Evolutionary conservation across 2,888 invertebrate species (phyloP).

Genomic region (Phengaris alcon): DNA sequence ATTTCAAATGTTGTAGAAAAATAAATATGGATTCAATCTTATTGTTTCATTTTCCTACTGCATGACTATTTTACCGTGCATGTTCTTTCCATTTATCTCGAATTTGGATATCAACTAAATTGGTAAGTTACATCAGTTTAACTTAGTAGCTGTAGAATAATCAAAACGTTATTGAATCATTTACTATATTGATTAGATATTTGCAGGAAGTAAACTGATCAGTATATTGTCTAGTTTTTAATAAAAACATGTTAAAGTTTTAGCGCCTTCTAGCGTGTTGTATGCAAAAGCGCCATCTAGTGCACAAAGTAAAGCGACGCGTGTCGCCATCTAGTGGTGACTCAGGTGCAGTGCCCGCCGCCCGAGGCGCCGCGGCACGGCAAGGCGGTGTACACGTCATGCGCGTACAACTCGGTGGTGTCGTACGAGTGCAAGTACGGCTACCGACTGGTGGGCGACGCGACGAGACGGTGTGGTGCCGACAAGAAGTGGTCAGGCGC

Average conservation of each 20-base stretch:
- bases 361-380: slow-evolving; percentile 96
- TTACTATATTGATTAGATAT: neutral
- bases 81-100: slow-evolving; percentile 40
- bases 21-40: slow-evolving; percentile 60
- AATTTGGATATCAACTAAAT: neutral
- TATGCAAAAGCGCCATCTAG: slow-evolving; percentile 49
- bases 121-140: slow-evolving; percentile 6
- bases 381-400: slow-evolving; percentile 93
- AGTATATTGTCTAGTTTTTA: neutral
- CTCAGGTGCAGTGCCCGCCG: slow-evolving; percentile 95
- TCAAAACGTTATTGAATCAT: neutral
- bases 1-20: slow-evolving; percentile 65
- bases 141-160: neutral
- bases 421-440: slow-evolving; percentile 98
- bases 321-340: slow-evolving; percentile 84
- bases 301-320: slow-evolving; percentile 62
- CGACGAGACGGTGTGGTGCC: slow-evolving; percentile 94
- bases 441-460: slow-evolving; percentile 92
- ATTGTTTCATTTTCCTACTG: slow-evolving; percentile 62
- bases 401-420: slow-evolving; percentile 96
- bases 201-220: neutral
- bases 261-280: slow-evolving; percentile 2
- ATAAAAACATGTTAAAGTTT: neutral
- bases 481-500: slow-evolving; percentile 97
- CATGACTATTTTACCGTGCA: slow-evolving; percentile 49